phyloP scores from a whole-genome alignment of 2,113 vertebrate species.

The Dermatemys mawii region DNA sequence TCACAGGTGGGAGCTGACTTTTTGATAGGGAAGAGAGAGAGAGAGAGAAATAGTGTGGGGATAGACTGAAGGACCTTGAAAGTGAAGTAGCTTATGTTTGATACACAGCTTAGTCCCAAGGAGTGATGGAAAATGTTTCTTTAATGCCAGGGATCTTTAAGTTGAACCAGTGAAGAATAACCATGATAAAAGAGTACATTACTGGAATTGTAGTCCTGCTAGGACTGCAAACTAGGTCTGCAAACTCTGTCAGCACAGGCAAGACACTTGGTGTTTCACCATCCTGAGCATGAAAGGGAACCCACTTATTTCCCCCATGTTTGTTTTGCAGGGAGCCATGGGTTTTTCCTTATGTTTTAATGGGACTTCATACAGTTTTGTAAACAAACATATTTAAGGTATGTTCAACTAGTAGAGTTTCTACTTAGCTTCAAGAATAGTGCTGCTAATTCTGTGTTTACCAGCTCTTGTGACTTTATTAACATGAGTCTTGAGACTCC shows the following conservation, averaged over 20 bases:
- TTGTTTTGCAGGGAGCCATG: not conserved
- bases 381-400: not conserved
- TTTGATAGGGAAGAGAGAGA: too few species aligned
- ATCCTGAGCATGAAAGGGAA: not conserved
- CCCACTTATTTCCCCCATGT: accelerated
- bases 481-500: not conserved
- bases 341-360: not conserved
- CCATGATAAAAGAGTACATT: not conserved
- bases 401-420: not conserved
- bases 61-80: too few species aligned
- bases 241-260: not conserved
- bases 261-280: not conserved
- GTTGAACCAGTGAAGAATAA: not conserved
- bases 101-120: not conserved
- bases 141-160: not conserved
- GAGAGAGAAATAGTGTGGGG: too few species aligned
- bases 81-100: not conserved
- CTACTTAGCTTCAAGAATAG: not conserved
- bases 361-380: not conserved
- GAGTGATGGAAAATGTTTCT: not conserved
- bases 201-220: not conserved
- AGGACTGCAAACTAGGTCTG: not conserved
- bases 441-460: not conserved
- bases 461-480: not conserved
- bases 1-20: too few species aligned